Conservation (phyloP, 2,888 invertebrate species). For the Andrena bucephala region DNA sequence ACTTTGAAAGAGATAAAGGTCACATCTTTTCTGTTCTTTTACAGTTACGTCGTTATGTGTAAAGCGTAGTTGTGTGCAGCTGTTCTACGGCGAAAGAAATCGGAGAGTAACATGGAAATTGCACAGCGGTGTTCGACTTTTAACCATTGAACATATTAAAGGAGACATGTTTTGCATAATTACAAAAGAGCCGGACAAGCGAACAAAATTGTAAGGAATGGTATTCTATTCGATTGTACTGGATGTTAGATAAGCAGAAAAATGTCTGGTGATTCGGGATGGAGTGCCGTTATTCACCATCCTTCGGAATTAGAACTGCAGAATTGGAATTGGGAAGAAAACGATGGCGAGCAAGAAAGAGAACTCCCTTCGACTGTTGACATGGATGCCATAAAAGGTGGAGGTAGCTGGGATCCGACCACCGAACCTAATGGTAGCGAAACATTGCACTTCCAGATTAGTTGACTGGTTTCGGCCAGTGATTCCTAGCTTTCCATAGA, state of each 20-base stretch:
- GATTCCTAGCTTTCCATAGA: too few relatives aligned
- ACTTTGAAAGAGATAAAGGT: neutral
- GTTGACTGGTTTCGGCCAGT: neutral
- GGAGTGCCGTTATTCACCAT: conserved; percentile 87
- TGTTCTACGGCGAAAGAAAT: conserved; percentile 11
- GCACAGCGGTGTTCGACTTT: neutral
- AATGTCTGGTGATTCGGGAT: conserved; percentile 85
- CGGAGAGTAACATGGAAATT: conserved; percentile 27
- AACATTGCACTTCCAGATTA: neutral
- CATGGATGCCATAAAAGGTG: conserved; percentile 88
- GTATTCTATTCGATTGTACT: conserved; percentile 74
- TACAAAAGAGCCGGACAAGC: conserved; percentile 50
- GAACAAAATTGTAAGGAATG: conserved; percentile 76
- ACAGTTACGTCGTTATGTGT: conserved; percentile 16
- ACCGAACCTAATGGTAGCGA: conserved; percentile 80
- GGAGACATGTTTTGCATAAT: conserved; percentile 53
- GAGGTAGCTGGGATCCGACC: conserved; percentile 83
- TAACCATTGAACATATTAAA: neutral
- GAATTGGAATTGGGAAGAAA: conserved; percentile 84
- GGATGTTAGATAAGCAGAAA: conserved; percentile 80
- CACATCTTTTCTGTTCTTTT: conserved; percentile 8
- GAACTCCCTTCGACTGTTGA: conserved; percentile 89
- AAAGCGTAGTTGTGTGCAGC: conserved; percentile 12
- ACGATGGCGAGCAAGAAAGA: conserved; percentile 88
- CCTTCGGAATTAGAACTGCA: conserved; percentile 85